These are phyloP conservation scores for Pollenia angustigena DNA, from an alignment of 2,888 invertebrate genomes.

Conservation along the genomic window DNA sequence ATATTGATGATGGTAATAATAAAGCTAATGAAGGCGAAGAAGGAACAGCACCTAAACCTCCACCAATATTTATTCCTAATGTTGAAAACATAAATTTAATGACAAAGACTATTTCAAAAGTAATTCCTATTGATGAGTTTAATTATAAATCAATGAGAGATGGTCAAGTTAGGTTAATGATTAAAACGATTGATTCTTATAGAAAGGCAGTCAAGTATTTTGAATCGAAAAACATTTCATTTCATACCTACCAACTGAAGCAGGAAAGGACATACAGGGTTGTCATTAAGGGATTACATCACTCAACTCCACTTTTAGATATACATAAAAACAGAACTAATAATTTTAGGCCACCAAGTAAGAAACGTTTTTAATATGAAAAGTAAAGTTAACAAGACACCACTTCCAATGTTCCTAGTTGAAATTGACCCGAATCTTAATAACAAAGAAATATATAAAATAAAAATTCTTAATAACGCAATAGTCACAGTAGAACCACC, in stretches of 20 bases:
- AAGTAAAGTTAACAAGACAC: constrained; percentile 5
- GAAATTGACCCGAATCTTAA: neutral
- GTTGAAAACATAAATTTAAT: too few species aligned
- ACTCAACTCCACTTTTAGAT: constrained; percentile 26
- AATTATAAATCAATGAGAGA: constrained; percentile 36
- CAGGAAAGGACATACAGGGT: constrained; percentile 57
- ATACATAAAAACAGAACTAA: constrained; percentile 43
- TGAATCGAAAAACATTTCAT: constrained; percentile 37
- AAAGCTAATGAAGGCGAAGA: too few species aligned
- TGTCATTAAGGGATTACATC: constrained; percentile 51
- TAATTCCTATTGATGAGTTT: constrained; percentile 2
- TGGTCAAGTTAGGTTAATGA: too few species aligned
- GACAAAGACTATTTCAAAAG: constrained; percentile 7
- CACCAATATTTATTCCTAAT: too few species aligned
- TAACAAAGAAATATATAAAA: constrained; percentile 21
- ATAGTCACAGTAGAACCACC: neutral
- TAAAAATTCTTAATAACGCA: constrained; percentile 1
- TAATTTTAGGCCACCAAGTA: constrained; percentile 48
- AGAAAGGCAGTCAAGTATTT: neutral
- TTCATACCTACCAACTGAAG: constrained; percentile 52
- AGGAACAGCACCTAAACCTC: too few species aligned
- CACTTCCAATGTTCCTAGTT: constrained; percentile 3
- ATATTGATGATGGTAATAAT: too few species aligned
- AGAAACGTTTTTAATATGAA: constrained; percentile 31
- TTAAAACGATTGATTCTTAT: too few species aligned